These are phyloP conservation scores for Pediacus dermestoides DNA, from an alignment of 2,888 invertebrate species.

Conservation along the genomic window DNA sequence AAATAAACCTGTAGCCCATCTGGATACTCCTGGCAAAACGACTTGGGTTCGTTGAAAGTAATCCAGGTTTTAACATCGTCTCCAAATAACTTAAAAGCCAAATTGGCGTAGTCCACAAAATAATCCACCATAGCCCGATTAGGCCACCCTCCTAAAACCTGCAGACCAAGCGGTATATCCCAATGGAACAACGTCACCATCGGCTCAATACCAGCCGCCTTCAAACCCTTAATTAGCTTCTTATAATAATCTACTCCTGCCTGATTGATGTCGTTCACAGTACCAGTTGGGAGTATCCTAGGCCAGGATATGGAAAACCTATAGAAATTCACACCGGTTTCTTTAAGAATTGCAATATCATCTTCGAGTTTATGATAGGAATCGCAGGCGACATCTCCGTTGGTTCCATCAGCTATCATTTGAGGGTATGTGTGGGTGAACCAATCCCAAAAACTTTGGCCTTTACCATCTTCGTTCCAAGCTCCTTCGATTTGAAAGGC, in stretches of 20 bases:
- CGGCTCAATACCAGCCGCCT: conserved; percentile 56
- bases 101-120: conserved; percentile 27
- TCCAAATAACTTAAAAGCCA: conserved; percentile 30
- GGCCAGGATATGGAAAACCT: conserved; percentile 42
- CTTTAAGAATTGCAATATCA: conserved; percentile 57
- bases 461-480: conserved; percentile 44
- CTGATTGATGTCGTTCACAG: conserved; percentile 61
- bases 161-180: conserved; percentile 35
- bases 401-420: conserved; percentile 53
- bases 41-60: conserved; percentile 32
- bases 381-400: conserved; percentile 63
- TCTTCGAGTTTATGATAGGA: conserved; percentile 63
- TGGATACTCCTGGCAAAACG: conserved; percentile 16
- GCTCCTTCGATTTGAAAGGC: conserved; percentile 22
- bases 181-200: conserved; percentile 45
- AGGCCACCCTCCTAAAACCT: conserved; percentile 59
- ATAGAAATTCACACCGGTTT: conserved; percentile 57
- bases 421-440: conserved; percentile 49
- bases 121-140: conserved; percentile 46
- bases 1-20: background rate
- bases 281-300: conserved; percentile 57
- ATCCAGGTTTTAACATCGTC: conserved; percentile 32
- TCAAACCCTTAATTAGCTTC: conserved; percentile 65
- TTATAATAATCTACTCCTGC: conserved; percentile 72
- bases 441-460: conserved; percentile 54